These are phyloP conservation scores for Oasisia sp. DNA, from an alignment of 2,888 invertebrate species.

Conservation along the genomic window DNA sequence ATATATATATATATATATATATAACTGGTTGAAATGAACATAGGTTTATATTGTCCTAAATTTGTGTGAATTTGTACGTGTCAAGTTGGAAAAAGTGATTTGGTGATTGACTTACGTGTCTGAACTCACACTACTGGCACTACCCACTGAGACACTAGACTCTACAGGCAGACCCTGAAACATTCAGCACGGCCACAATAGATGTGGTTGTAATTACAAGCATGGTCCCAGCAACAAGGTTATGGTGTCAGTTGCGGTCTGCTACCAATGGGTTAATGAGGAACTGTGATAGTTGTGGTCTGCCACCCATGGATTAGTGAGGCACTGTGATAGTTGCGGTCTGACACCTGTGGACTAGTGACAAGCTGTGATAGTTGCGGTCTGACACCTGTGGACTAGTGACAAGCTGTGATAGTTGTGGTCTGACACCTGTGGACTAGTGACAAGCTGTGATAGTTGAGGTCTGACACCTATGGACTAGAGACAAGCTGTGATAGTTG, in stretches of 20 bases:
- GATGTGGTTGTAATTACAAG: background rate
- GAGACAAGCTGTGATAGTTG: background rate
- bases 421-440: too few relatives aligned
- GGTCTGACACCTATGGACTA: too few relatives aligned
- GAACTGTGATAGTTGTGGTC: too few relatives aligned
- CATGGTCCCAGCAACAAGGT: background rate
- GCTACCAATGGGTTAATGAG: too few relatives aligned
- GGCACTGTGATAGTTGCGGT: too few relatives aligned
- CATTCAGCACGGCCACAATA: background rate
- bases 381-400: too few relatives aligned
- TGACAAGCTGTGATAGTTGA: too few relatives aligned
- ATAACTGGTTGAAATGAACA: background rate
- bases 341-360: too few relatives aligned
- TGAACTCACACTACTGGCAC: constrained; percentile 1
- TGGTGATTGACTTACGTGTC: constrained; percentile 2
- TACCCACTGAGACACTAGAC: constrained; percentile 4
- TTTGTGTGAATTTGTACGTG: background rate
- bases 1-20: background rate
- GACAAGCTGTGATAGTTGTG: too few relatives aligned
- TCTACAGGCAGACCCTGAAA: constrained; percentile 1
- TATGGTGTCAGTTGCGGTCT: background rate
- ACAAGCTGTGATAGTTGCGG: too few relatives aligned
- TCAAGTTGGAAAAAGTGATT: background rate
- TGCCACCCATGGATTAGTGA: too few relatives aligned
- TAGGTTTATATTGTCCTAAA: background rate